Evolutionary conservation across 2,113 vertebrate species (phyloP), one percentile per base, ranked within the genome.

Genomic region (Herpailurus yagouaroundi): DNA sequence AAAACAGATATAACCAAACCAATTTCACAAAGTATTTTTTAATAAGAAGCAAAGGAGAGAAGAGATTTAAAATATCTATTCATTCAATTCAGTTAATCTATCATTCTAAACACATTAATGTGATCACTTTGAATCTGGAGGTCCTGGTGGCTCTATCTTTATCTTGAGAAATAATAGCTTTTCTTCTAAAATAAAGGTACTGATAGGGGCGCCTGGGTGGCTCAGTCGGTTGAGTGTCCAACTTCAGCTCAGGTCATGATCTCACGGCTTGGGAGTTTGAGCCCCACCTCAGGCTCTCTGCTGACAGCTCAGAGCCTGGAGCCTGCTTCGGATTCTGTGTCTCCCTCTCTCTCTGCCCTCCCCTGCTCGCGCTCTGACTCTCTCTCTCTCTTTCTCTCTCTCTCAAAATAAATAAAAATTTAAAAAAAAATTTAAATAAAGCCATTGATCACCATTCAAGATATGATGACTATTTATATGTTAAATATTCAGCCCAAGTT

Each of bases 401-500:
- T 45, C 45, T 45, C 45, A 45, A 45, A 45, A 45, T 45, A 45
- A 45, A 45, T 45, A 45, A 45, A 45, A 45, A 45, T 45, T 45
- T 45, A 9, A 45, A 45, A 45, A 45, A 45, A 45, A 45, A 9
- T 9, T 45, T 45, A 45, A 45, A 45, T 45, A 45, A 45, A 45
- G 8, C 45, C 21, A 82, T 0, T 27, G 15, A 93, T 93, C 16
- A 74, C 63, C 74, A 83, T 64, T 91, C 52, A 66, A 90, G 45
- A n/a, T 52, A 36, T 80, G 68, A 89, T 41, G 16, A 69, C 60
- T 80, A 95, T 48, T 79, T 82, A 68, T 31, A 57, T 41, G 31
- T 38, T 96, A 83, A 91, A 73, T 69, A 95, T 89, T 95, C 76
- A 71, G 33, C 25, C 45, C 82, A 87, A 95, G 57, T 92, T 96